phyloP scores from a whole-genome alignment of 2,113 vertebrate species.

The Arothron firmamentum region DNA sequence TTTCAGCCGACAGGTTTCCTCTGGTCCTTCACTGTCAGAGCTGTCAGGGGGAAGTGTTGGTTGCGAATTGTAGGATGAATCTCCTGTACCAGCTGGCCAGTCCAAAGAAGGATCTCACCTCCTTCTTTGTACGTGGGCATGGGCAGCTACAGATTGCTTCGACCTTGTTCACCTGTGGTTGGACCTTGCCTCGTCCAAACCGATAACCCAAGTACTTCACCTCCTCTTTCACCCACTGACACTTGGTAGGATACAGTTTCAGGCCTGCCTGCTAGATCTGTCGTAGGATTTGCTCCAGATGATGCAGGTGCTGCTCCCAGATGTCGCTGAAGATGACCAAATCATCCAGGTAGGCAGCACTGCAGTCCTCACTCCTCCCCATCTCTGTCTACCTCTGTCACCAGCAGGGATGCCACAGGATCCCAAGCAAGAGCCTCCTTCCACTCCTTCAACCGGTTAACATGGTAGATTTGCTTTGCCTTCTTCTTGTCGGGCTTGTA shows the following conservation, averaged over 20 bases:
- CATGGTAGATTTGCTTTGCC: neutral
- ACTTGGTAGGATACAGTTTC: neutral
- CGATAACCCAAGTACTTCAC: neutral
- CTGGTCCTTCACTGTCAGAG: neutral
- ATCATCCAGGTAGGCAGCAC: neutral
- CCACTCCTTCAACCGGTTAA: too few relatives aligned
- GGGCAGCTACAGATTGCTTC: conserved; percentile 13
- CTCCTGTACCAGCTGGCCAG: neutral
- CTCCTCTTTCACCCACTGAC: conserved; percentile 4
- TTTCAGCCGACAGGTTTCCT: too few relatives aligned
- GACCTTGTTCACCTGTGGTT: conserved; percentile 9
- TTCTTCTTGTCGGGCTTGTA: too few relatives aligned
- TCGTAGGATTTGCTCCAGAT: neutral
- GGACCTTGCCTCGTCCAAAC: neutral
- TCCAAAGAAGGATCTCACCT: neutral
- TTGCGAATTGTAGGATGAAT: too few relatives aligned
- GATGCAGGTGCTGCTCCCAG: neutral
- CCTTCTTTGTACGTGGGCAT: neutral
- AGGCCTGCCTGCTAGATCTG: neutral
- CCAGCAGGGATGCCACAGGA: neutral
- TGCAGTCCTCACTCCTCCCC: neutral
- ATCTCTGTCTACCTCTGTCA: too few relatives aligned
- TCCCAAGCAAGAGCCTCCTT: too few relatives aligned
- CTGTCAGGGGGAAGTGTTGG: neutral
- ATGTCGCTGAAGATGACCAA: neutral